These are phyloP conservation scores for Eutolmus rufibarbis DNA, from an alignment of 2,888 invertebrate genomes.

Conservation along the genomic window DNA sequence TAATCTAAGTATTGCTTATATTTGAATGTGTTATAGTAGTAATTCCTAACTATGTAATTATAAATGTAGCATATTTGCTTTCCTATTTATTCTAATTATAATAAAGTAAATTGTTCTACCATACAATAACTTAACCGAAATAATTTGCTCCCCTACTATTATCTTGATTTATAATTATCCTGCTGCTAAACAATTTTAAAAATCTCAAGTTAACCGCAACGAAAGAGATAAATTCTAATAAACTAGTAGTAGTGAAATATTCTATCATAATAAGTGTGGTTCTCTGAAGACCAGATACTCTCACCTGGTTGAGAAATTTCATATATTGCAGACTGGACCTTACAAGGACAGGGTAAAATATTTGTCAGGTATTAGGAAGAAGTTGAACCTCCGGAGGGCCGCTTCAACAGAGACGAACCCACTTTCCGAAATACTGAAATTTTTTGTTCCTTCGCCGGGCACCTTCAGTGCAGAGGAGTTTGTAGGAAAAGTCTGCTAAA, in stretches of 20 bases:
- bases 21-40: too few species aligned
- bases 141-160: too few species aligned
- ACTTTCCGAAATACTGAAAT: neutral
- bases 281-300: neutral
- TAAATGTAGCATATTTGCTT: too few species aligned
- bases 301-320: neutral
- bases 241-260: neutral
- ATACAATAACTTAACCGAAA: too few species aligned
- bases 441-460: neutral
- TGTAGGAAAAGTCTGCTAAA: neutral
- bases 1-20: too few species aligned
- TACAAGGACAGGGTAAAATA: neutral
- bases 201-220: neutral
- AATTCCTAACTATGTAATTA: too few species aligned
- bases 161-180: too few species aligned
- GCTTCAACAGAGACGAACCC: neutral
- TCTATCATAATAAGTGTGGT: neutral
- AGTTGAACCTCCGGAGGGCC: neutral
- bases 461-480: neutral
- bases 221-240: neutral
- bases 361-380: neutral
- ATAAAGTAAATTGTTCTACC: too few species aligned
- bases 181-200: neutral
- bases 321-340: neutral
- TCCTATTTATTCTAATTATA: too few species aligned